Base-by-base conservation (phyloP, 1,140 invertebrate genomes). In the Oscheius sp. region DNA sequence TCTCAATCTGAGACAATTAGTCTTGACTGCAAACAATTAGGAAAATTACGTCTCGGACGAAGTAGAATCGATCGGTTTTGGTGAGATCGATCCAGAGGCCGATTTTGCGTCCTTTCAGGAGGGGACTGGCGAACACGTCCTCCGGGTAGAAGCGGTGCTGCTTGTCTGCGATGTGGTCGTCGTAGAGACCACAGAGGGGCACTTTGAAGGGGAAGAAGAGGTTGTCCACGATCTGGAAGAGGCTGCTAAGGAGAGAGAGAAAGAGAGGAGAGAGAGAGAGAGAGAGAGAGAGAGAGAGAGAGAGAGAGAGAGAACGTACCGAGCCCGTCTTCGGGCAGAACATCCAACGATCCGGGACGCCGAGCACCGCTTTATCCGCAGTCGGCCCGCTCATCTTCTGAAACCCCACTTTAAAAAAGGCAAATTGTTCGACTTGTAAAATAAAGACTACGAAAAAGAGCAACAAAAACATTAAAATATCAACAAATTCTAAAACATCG, bases 51-150 rank as follows among this genome's bases (percentile, higher is more conserved):
- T 90, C 89, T 23, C 87, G 83, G 73, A 90, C 91, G 75, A 94
- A 88, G 84, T 99, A 99, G 86, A 95, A 99, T 67, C 95, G 87
- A 69, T 87, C 89, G 2, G 96, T 98, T 82, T 97, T 95, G 2
- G 95, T 98, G 55, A 99, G 86, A 86, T 98, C 94, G 72, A 99
- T 91, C 92, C 95, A 94, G 20, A 99, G 85, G 0, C 95, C 95
- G 59, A 99, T 86, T 81, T 93, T 94, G 13, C 90, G 34, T 20
- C 49, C 72, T 20, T 52, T 52, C 42, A 59, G 38, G 35, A 49
- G 34, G 28, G 65, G 74, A n/a, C 36, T 49, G 45, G 35, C 32
- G 38, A 76, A 76, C 18, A 76, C 75, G 46, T 76, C 65, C 15
- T 72, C 64, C 3, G 81, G 79, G 58, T 81, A 68, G 62, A 83